Base-by-base conservation (phyloP, 2,888 invertebrate genomes). In the Xestia c-nigrum region DNA sequence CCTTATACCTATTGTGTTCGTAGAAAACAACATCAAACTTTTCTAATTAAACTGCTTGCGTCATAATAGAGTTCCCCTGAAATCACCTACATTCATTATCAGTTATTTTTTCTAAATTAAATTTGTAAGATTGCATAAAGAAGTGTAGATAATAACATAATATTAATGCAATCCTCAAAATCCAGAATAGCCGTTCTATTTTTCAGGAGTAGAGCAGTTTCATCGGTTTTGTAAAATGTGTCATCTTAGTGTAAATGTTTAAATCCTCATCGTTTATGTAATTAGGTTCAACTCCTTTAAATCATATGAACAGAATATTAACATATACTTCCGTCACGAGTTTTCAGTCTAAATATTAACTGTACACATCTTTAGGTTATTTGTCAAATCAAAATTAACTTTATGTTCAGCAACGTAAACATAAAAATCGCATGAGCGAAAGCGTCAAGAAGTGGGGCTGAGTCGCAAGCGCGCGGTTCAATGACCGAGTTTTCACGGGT, bases 401-500 rank as follows among this genome's bases (percentile, higher is more conserved):
- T 91, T 96, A 95, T 94, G 83, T 75, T 87, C 80, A 87, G 85
- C 68, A 83, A 73, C 72, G 89, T 95, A 95, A 94, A 94, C 91
- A 91, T 91, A 89, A 94, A 92, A 96, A 94, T 96, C 91, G 95
- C 93, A 89, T 86, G 93, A 95, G 93, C 94, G 95, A 95, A 95
- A 95, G 95, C 94, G 81, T 81, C 80, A 84, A 87, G 89, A 90
- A 93, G 93, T 92, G 90, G 92, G 92, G 90, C 92, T 90, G 91
- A 89, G 91, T 84, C 87, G 91, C 90, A 88, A 90, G 93, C 94
- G 93, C 90, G 91, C 94, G 93, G 97, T 95, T 97, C 96, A 96
- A 96, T 95, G 97, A 96, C 97, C 97, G 96, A 96, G 93, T 97
- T 97, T 97, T 96, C 96, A 96, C 95, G 95, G 90, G 96, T 96